These are phyloP conservation scores for Norana najaformis DNA, from an alignment of 2,888 invertebrate species.

Conservation along the genomic window DNA sequence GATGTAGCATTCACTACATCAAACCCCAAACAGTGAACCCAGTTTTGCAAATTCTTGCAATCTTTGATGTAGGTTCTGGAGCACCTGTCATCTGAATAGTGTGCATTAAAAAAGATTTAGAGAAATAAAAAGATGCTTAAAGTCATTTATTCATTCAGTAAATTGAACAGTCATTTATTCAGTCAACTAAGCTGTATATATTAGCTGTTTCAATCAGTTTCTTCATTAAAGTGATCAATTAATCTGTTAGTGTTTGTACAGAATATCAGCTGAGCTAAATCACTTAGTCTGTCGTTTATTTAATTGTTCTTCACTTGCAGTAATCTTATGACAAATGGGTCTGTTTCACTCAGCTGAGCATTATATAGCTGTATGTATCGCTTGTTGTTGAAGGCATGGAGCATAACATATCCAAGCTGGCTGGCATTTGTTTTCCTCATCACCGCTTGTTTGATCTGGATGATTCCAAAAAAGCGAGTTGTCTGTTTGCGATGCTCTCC, in stretches of 20 bases:
- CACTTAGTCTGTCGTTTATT: not conserved
- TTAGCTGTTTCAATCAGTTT: too few relatives aligned
- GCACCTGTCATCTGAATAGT: not conserved
- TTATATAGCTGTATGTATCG: not conserved
- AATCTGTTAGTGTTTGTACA: not conserved
- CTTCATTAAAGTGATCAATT: too few relatives aligned
- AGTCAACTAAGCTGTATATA: too few relatives aligned
- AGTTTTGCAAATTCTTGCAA: not conserved
- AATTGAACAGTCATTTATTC: not conserved
- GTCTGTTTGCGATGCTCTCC: slow-evolving; percentile 90
- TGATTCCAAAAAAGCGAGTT: slow-evolving; percentile 75
- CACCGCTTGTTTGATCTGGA: slow-evolving; percentile 94
- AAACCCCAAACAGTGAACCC: not conserved
- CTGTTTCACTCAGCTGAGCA: not conserved
- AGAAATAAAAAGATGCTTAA: not conserved
- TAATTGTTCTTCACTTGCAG: not conserved
- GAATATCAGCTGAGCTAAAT: not conserved
- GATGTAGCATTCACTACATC: not conserved
- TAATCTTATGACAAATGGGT: too few relatives aligned
- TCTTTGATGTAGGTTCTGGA: not conserved
- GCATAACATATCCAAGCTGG: slow-evolving; percentile 97
- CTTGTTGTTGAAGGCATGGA: slow-evolving; percentile 73
- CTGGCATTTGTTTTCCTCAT: slow-evolving; percentile 89
- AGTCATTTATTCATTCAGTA: not conserved
- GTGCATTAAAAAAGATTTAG: not conserved